phyloP scores from a whole-genome alignment of 2,113 vertebrate species.

The Platysternon megacephalum region DNA sequence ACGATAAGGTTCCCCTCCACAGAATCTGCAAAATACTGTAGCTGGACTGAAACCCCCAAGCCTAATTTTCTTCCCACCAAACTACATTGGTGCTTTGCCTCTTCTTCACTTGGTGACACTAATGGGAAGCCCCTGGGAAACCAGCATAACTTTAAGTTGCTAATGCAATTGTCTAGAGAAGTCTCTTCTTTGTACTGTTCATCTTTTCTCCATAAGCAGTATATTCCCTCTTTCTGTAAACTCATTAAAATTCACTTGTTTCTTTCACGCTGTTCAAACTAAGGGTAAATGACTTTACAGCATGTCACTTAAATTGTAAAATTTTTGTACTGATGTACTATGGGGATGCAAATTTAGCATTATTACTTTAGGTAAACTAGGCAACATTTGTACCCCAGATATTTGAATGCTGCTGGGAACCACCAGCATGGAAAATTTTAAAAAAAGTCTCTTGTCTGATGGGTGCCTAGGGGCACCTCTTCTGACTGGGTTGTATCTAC shows the following conservation, averaged over 20 bases:
- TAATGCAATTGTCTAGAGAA: background rate
- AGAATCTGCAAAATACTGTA: rapidly evolving
- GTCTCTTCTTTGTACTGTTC: rapidly evolving
- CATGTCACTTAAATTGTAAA: background rate
- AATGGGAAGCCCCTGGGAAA: background rate
- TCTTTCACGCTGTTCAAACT: background rate
- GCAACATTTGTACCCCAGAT: background rate
- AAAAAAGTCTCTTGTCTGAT: background rate
- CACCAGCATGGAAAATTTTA: background rate
- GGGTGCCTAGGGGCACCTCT: background rate
- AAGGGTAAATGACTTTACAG: background rate
- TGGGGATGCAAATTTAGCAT: background rate
- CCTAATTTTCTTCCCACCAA: background rate
- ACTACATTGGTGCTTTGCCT: background rate
- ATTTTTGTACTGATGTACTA: background rate
- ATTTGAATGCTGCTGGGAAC: background rate
- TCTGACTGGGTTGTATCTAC: background rate
- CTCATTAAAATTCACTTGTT: rapidly evolving
- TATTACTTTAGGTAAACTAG: background rate
- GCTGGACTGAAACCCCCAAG: rapidly evolving
- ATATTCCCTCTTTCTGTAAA: background rate
- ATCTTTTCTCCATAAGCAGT: background rate
- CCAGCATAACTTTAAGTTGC: background rate
- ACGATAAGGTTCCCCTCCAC: rapidly evolving
- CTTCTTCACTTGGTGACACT: rapidly evolving